Evolutionary conservation across 2,888 invertebrate species (phyloP), one percentile per base, ranked within the genome.

Genomic region (Papilio demoleus): DNA sequence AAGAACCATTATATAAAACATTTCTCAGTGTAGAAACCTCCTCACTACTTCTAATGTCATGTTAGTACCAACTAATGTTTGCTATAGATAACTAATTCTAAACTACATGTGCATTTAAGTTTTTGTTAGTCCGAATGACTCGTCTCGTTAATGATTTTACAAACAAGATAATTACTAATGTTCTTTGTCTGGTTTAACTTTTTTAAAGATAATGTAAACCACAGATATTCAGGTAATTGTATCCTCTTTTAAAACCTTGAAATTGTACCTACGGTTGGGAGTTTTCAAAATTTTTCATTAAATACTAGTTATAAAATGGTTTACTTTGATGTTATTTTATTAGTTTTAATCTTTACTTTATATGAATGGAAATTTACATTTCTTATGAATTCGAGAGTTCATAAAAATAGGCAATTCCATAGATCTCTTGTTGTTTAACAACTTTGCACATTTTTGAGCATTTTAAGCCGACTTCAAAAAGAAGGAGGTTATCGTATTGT

Each of bases 71-170:
- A n/a, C n/a, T 12, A 59, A 45, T 59, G 45, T 60, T 60, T 47
- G 60, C 38, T 50, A 60, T 50, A 36, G 60, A 66, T 60, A 66
- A 66, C 9, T 22, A 27, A 66, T 66, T 36, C 17, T 66, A 24
- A 47, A 59, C 47, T 34, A 36, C 42, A 42, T 34, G n/a, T 19
- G 19, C 56, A 53, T 36, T 19, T 34, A 17, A 31, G 9, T 14
- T 40, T 19, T 17, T 56, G 27, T 40, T 38, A 53, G n/a, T 34
- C 22, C 34, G 34, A 58, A 65, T 58, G 31, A 22, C 19, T 65
- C 31, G 19, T 58, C 58, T 65, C 58, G 14, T 45, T 65, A 65
- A 58, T 58, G 42, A 34, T 45, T 34, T n/a, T 31, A 56, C 45
- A 42, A 65, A 22, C 58, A 63, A 65, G 38, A 65, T 58, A 56